Conservation (phyloP, 2,113 vertebrate genomes). For the Ictalurus punctatus region DNA sequence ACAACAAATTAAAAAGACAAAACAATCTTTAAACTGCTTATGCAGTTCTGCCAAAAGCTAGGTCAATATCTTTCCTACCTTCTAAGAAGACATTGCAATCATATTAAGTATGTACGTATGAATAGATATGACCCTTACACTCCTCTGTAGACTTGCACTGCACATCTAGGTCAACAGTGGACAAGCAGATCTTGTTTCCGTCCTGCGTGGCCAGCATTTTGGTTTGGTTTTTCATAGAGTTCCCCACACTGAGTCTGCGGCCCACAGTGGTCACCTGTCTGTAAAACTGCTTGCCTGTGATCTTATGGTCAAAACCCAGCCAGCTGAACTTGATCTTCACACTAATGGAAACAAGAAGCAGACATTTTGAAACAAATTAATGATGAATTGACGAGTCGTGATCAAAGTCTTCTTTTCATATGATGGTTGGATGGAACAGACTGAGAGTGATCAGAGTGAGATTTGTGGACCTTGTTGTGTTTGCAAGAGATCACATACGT, state of each 20-base stretch:
- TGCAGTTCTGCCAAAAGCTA: background rate
- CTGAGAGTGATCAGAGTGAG: background rate
- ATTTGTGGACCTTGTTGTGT: background rate
- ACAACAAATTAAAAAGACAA: background rate
- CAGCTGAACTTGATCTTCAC: constrained; percentile 99
- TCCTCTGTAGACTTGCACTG: constrained; percentile 78
- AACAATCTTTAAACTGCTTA: too few species aligned
- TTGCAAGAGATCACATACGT: constrained; percentile 75
- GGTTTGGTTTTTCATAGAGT: constrained; percentile 84
- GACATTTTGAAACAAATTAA: background rate
- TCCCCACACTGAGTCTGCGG: constrained; percentile 89
- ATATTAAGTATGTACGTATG: background rate
- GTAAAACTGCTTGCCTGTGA: constrained; percentile 99
- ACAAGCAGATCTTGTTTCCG: constrained; percentile 93
- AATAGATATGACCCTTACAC: constrained; percentile 72
- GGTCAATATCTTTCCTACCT: background rate
- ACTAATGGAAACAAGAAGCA: constrained; percentile 64
- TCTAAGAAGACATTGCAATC: background rate
- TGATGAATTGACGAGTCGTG: background rate
- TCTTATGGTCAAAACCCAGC: constrained; percentile 99
- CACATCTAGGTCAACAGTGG: constrained; percentile 91
- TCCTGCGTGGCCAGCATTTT: constrained; percentile 83
- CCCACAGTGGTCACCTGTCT: constrained; percentile 97
- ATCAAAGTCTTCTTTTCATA: background rate
- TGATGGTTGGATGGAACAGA: background rate